Evolutionary conservation across 2,888 invertebrate species (phyloP), one percentile per base, ranked within the genome.

Genomic region (Sclerodermus sp.): DNA sequence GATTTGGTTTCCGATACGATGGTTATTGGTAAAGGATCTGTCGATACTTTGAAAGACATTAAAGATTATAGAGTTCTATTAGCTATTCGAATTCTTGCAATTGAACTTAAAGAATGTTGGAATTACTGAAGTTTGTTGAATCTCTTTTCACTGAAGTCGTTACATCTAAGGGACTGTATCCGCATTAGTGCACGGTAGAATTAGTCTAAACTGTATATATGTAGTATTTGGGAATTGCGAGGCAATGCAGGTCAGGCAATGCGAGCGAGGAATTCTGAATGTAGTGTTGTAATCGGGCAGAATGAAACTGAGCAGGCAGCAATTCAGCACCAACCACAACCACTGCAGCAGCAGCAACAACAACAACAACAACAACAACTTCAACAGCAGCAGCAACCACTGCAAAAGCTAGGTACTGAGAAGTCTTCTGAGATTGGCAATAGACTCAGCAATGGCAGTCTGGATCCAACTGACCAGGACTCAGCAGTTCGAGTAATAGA

Each of bases 401-500:
- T 60, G 53, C 56, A 63, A 56, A 67, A 65, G 51, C 67, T 62
- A 70, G 64, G 69, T 70, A 69, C 64, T 48, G 67, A 70, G 63
- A 70, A 64, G 60, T 52, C 60, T 47, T 42, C 59, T 49, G 70
- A 71, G 48, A 62, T 64, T 70, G 70, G 77, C 73, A 60, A 62
- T 73, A 68, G 77, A 66, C 61, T 76, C 71, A 73, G 71, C 72
- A 73, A 78, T 72, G 68, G 72, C 55, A 64, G 77, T 76, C 64
- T 76, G 67, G 66, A 82, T 78, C 64, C 80, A 41, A 74, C 80
- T 58, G 84, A 85, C 66, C 82, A 82, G 52, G 84, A 83, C 66
- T 82, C 83, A 42, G 83, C 85, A 55, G 82, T 83, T 67, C 77
- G 84, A 82, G 84, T 91, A 71, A 85, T 87, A 74, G 91, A 92